Evolutionary conservation across 2,113 vertebrate species (phyloP).

Genomic region (Anthoscopus minutus): DNA sequence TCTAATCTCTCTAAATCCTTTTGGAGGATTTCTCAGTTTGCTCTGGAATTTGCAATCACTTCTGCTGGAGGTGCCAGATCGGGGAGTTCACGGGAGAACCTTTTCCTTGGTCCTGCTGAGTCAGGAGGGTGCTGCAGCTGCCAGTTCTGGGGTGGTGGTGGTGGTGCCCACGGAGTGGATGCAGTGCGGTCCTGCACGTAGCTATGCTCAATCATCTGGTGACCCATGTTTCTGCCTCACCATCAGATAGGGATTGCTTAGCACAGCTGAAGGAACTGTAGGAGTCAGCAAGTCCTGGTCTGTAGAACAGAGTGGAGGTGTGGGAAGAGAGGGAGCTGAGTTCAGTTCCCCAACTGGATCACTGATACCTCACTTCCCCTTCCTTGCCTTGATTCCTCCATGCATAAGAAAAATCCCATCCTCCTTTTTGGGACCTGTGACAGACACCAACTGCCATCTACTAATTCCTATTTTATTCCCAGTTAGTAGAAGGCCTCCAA

Average conservation of each 20-base stretch:
- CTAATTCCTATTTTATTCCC: not conserved
- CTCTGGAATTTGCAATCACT: not conserved
- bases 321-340: not conserved
- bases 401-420: not conserved
- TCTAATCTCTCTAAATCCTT: slow-evolving; percentile 53
- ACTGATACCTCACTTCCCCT: not conserved
- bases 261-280: not conserved
- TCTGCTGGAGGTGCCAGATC: not conserved
- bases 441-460: not conserved
- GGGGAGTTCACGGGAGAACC: not conserved
- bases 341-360: not conserved
- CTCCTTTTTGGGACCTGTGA: not conserved
- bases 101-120: not conserved
- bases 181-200: not conserved
- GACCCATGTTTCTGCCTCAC: not conserved
- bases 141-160: not conserved
- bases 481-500: not conserved
- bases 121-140: not conserved
- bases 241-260: not conserved
- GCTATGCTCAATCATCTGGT: not conserved
- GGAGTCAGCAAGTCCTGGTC: not conserved
- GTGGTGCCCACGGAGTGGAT: not conserved
- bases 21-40: slow-evolving; percentile 25
- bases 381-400: not conserved
- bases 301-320: not conserved